Conservation (phyloP, 2,888 invertebrate species). For the Busseola fusca region DNA sequence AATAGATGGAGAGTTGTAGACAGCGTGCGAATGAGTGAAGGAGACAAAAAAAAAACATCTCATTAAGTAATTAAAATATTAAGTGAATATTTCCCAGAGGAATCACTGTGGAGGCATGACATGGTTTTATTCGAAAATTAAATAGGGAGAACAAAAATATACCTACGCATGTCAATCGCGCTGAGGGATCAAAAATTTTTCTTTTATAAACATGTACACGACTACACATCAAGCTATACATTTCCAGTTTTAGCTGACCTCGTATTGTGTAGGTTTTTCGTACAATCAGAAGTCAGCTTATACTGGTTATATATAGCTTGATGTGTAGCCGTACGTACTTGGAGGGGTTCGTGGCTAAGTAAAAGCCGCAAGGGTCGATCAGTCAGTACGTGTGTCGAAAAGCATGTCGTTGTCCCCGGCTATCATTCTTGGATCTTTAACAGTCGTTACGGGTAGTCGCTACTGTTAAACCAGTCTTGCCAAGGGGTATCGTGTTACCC, state of each 20-base stretch:
- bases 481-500: not conserved
- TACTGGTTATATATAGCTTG: too few species aligned
- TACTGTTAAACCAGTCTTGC: not conserved
- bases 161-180: not conserved
- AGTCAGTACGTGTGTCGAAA: not conserved
- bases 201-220: not conserved
- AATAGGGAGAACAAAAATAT: not conserved
- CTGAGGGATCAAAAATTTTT: not conserved
- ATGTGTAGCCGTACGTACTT: too few species aligned
- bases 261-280: too few species aligned
- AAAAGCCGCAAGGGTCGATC: not conserved
- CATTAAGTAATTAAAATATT: too few species aligned
- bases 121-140: not conserved
- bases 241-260: too few species aligned
- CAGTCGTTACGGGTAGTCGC: not conserved
- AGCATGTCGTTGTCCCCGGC: not conserved
- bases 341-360: not conserved
- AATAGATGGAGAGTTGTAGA: too few species aligned
- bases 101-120: not conserved
- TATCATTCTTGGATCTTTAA: not conserved
- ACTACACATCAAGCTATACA: too few species aligned
- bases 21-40: too few species aligned
- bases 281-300: too few species aligned
- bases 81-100: not conserved
- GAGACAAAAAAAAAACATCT: too few species aligned